Evolutionary conservation across 2,113 vertebrate species (phyloP).

Genomic region (Amblyopsis rosae): DNA sequence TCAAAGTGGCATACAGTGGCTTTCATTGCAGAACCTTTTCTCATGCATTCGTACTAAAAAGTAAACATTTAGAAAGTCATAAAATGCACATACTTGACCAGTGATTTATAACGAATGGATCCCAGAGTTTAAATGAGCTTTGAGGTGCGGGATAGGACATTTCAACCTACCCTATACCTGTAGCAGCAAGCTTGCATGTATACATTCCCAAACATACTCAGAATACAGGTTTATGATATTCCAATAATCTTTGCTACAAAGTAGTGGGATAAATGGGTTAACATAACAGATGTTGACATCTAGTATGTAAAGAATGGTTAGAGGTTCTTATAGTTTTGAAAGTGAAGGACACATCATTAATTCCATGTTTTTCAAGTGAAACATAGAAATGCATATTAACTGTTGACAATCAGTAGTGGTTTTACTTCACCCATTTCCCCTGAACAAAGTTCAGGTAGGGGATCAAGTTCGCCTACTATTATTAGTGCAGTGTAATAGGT

Average conservation of each 20-base stretch:
- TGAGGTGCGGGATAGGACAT: conserved; percentile 4
- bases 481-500: conserved; percentile 52
- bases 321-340: no score
- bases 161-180: conserved; percentile 1
- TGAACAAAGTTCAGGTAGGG: conserved; percentile 42
- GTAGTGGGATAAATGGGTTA: conserved; percentile 16
- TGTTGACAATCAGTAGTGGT: conserved; percentile 54
- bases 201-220: conserved; percentile 1
- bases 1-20: conserved; percentile 27
- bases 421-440: conserved; percentile 30
- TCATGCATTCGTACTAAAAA: conserved; percentile 66
- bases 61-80: conserved; percentile 46
- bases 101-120: conserved; percentile 32
- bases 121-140: conserved; percentile 37
- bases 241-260: neutral
- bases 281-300: neutral
- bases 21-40: conserved; percentile 44
- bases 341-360: no score
- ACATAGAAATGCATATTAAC: conserved; percentile 60
- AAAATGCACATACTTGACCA: conserved; percentile 38
- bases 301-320: no score
- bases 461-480: conserved; percentile 40
- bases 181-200: conserved; percentile 13
- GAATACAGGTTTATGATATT: no score
- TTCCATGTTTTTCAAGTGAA: conserved; percentile 27